A percentile compares a stretch with the other conserved stretches of the same genome.
These are phyloP conservation scores for Lasioglossum lativentre DNA, from an alignment of 2,888 invertebrate species.

Conservation along the genomic window DNA sequence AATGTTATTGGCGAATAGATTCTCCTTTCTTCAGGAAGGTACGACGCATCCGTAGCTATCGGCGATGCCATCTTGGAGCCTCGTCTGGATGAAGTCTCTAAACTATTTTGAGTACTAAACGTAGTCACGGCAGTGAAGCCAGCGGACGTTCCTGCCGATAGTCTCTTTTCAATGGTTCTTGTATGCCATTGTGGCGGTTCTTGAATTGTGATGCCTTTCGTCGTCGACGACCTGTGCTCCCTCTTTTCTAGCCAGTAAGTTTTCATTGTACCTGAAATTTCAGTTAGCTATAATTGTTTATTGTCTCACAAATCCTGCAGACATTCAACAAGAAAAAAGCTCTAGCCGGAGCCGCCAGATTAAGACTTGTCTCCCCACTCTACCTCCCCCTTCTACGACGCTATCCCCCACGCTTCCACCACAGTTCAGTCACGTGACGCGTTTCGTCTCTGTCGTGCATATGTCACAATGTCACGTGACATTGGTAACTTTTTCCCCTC, in stretches of 20 bases:
- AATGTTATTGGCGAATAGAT: conserved; percentile 94
- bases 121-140: conserved; percentile 33
- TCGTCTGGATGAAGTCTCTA: conserved; percentile 63
- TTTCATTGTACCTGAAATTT: conserved; percentile 90
- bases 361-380: too few relatives aligned
- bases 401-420: too few relatives aligned
- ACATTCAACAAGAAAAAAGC: background rate
- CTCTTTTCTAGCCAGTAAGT: conserved; percentile 94
- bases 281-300: background rate
- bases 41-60: conserved; percentile 74
- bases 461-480: too few relatives aligned
- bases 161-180: conserved; percentile 84
- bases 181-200: conserved; percentile 78
- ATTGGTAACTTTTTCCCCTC: too few relatives aligned
- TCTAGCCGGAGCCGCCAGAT: background rate
- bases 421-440: too few relatives aligned
- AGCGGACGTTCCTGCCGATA: conserved; percentile 60
- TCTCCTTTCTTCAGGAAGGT: conserved; percentile 87
- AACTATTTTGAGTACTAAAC: conserved; percentile 54
- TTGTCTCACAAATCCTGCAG: background rate
- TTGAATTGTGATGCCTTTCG: conserved; percentile 79
- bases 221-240: conserved; percentile 87
- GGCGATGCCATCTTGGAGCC: conserved; percentile 72
- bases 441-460: too few relatives aligned
- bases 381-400: too few relatives aligned